phyloP scores from a whole-genome alignment of 2,113 vertebrate species.

The Meleagris gallopavo region DNA sequence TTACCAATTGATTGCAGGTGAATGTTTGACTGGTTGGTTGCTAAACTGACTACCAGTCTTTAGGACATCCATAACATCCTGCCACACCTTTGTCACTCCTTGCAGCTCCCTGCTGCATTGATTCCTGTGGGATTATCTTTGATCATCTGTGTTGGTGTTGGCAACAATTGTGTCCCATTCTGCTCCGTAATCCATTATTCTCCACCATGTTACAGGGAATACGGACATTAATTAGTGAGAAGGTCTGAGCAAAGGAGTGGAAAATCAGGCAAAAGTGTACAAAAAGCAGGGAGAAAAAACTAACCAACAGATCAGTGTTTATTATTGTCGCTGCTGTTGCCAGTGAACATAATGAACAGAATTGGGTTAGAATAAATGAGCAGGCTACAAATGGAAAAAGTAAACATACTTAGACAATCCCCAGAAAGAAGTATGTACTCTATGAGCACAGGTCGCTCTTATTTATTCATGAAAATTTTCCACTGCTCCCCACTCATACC shows the following conservation, averaged over 20 bases:
- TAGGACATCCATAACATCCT: not conserved
- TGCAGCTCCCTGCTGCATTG: not conserved
- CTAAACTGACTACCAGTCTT: not conserved
- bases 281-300: not conserved
- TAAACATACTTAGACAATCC: not conserved
- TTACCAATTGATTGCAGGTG: not conserved
- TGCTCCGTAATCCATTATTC: not conserved
- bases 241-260: not conserved
- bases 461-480: not conserved
- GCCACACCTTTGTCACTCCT: not conserved
- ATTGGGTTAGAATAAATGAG: not conserved
- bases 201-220: not conserved
- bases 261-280: not conserved
- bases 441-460: not conserved
- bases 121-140: not conserved
- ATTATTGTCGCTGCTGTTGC: not conserved
- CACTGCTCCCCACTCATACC: not conserved
- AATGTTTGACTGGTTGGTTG: not conserved
- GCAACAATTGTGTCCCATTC: rapidly evolving
- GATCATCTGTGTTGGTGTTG: not conserved
- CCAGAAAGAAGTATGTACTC: not conserved
- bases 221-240: not conserved
- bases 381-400: not conserved
- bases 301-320: not conserved
- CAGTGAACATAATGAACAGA: not conserved